Percentiles rank a stretch among this genome's conserved stretches.
Conservation (phyloP, 2,113 vertebrate species). For the Corythaeola cristata region DNA sequence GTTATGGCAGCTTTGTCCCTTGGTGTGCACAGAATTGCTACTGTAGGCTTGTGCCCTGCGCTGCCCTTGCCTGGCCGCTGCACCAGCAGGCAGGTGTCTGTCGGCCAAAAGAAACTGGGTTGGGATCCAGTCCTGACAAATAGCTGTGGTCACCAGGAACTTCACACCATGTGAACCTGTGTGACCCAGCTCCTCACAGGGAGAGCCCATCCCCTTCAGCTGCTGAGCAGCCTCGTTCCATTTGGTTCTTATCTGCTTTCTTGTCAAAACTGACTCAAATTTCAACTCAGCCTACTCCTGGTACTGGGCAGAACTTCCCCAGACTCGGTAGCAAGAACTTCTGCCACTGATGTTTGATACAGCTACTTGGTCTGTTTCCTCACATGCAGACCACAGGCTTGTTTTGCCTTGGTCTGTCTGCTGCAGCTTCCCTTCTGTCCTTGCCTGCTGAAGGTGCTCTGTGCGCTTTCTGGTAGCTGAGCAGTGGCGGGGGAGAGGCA, state of each 20-base stretch:
- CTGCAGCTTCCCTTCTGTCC: neutral
- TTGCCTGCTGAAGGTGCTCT: neutral
- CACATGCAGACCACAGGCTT: neutral
- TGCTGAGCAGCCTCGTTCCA: neutral
- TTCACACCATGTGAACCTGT: accelerated
- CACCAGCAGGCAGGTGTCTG: neutral
- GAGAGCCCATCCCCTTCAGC: accelerated
- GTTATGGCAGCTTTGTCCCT: neutral
- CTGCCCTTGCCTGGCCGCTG: neutral
- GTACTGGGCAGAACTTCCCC: accelerated
- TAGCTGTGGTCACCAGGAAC: neutral
- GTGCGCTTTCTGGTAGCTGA: neutral
- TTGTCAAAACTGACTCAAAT: neutral
- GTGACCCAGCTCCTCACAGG: neutral
- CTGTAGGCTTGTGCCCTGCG: neutral
- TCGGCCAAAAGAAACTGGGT: neutral
- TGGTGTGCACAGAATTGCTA: accelerated
- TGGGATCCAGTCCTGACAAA: neutral
- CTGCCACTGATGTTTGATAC: neutral
- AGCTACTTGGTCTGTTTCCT: neutral
- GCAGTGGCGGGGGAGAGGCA: neutral
- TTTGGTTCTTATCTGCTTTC: accelerated
- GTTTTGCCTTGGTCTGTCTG: neutral
- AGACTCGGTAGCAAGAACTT: neutral
- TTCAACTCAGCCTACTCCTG: neutral